Evolutionary conservation across 2,113 vertebrate genomes (phyloP).

Genomic region (Poecilia latipinna): DNA sequence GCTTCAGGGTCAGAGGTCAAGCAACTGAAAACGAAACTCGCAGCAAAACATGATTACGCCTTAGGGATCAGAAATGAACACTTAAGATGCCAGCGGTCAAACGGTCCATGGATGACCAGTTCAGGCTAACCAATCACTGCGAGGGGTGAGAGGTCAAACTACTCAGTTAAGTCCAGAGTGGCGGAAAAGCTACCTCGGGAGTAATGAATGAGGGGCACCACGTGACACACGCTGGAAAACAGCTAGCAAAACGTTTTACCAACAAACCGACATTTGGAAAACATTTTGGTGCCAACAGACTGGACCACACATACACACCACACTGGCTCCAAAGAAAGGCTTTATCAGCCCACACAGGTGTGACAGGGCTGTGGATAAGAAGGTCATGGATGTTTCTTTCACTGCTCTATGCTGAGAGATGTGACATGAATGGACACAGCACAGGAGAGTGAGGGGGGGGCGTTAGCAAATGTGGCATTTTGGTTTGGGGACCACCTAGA

Average conservation of each 20-base stretch:
- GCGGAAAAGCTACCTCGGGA: constrained; percentile 44
- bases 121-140: constrained; percentile 63
- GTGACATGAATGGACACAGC: constrained; percentile 36
- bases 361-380: constrained; percentile 41
- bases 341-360: constrained; percentile 62
- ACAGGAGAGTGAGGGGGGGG: constrained; percentile 1
- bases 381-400: constrained; percentile 48
- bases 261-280: constrained; percentile 11
- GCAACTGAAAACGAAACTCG: constrained; percentile 65
- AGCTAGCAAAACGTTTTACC: constrained; percentile 50
- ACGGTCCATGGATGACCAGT: constrained; percentile 61
- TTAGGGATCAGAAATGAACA: constrained; percentile 61
- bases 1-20: constrained; percentile 54
- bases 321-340: constrained; percentile 20
- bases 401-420: constrained; percentile 59
- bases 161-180: constrained; percentile 51
- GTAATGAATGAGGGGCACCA: constrained; percentile 12
- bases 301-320: constrained; percentile 41
- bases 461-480: constrained; percentile 37
- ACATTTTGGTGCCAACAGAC: neutral
- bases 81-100: constrained; percentile 70
- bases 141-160: constrained; percentile 63
- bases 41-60: constrained; percentile 55
- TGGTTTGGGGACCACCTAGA: constrained; percentile 65
- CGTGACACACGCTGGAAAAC: constrained; percentile 22